A percentile compares a stretch with the other conserved stretches of the same genome.
Evolutionary conservation across 1,140 invertebrate species (phyloP).

Genomic region (Patella vulgata): DNA sequence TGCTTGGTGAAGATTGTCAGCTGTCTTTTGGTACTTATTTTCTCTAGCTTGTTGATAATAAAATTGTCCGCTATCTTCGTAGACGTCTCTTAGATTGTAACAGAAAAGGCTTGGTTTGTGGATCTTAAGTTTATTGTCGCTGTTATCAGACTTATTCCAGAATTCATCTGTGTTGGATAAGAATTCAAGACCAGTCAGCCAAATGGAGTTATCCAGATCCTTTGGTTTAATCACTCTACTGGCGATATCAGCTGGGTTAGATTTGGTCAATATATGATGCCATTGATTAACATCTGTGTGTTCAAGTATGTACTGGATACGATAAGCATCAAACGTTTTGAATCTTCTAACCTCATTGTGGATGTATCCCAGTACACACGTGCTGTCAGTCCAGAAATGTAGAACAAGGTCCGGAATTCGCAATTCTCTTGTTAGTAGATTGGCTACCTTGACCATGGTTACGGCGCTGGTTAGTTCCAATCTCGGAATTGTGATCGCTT

Average conservation of each 20-base stretch:
- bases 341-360: slow-evolving; percentile 18
- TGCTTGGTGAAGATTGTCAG: no score
- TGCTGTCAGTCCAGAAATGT: slow-evolving; percentile 32
- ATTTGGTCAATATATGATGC: slow-evolving; percentile 16
- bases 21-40: no score
- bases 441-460: slow-evolving; percentile 21
- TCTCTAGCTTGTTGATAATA: no score
- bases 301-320: slow-evolving; percentile 24
- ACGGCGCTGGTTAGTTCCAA: slow-evolving; percentile 32
- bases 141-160: no score
- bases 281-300: slow-evolving; percentile 20
- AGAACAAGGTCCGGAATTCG: slow-evolving; percentile 1
- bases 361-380: slow-evolving; percentile 23
- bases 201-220: slow-evolving; percentile 20
- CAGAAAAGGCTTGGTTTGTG: background rate
- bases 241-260: no score
- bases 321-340: slow-evolving; percentile 19
- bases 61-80: no score
- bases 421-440: slow-evolving; percentile 19
- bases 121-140: no score
- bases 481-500: slow-evolving; percentile 25
- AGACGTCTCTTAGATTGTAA: slow-evolving; percentile 5
- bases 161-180: slow-evolving; percentile 22
- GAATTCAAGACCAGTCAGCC: slow-evolving; percentile 37
- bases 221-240: slow-evolving; percentile 23